Base-by-base conservation (phyloP, 2,113 vertebrate species). In the Pelecanus crispus region DNA sequence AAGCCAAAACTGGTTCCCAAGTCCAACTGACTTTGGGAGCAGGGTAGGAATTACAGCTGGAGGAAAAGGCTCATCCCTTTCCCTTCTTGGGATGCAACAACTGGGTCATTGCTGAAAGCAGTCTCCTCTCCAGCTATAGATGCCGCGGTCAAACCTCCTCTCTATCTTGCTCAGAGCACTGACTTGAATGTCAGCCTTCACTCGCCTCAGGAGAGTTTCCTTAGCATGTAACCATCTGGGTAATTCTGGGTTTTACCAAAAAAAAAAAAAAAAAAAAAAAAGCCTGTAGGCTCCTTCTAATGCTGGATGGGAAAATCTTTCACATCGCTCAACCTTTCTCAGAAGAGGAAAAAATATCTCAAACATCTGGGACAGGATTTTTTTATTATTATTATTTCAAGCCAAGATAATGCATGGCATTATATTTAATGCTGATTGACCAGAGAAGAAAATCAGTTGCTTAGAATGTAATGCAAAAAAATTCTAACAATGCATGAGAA, bases 401-500 rank as follows among this genome's bases (percentile, higher is more conserved):
- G 47, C 21, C 55, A 55, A 88, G 80, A 73, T 83, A 78, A 90
- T 36, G 59, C 40, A 42, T 70, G 31, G 66, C 45, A 70, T 94
- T 90, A 50, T 31, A 93, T 91, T 88, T 91, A 90, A 92, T 88
- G 58, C 18, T 88, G 74, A 81, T 81, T 85, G 94, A 87, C 78
- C 34, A 4, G 56, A 94, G 88, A 93, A 92, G 61, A 79, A 91
- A 95, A 91, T 91, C 2, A 1, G 40, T 75, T 95, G 18, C 59
- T 95, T 59, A 29, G 77, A 87, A 45, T 73, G 26, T 38, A 90
- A 90, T 62, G 67, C 56, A 86, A 88, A 96, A 92, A 85, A 79
- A 93, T 89, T 74, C 68, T 68, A 92, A 81, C 86, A 95, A 93
- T 84, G 91, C 81, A 86, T 92, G 91, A 95, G 89, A 95, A 95